phyloP scores from a whole-genome alignment of 2,113 vertebrate species.

The Pithys albifrons region DNA sequence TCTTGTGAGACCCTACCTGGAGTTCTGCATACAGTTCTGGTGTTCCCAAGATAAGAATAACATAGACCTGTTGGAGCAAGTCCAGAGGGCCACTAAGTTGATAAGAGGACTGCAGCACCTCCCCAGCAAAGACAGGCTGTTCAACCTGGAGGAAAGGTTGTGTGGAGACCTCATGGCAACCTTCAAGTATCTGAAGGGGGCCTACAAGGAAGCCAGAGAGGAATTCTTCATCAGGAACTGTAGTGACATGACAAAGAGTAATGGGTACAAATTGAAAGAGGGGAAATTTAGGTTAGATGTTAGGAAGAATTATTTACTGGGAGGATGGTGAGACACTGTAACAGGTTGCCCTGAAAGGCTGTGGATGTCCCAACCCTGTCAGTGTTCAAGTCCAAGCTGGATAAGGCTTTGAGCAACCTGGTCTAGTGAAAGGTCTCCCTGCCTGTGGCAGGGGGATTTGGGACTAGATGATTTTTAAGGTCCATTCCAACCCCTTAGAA shows the following conservation, averaged over 20 bases:
- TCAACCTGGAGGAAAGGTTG: background rate
- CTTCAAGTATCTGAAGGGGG: background rate
- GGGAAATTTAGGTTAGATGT: background rate
- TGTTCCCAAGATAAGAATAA: background rate
- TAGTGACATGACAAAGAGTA: background rate
- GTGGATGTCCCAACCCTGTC: background rate
- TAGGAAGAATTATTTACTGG: background rate
- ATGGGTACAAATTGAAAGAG: background rate
- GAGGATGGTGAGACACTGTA: background rate
- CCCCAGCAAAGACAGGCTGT: background rate
- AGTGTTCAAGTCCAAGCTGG: background rate
- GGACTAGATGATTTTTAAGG: background rate
- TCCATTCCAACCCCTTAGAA: background rate
- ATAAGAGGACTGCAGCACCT: background rate
- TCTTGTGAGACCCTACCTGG: background rate
- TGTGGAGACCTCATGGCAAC: background rate
- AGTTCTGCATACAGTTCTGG: background rate
- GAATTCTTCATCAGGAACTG: background rate
- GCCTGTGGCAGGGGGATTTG: background rate
- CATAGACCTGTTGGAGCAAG: background rate
- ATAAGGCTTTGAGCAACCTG: background rate
- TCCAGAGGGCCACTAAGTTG: background rate
- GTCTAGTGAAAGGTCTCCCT: background rate
- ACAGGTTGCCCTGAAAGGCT: background rate
- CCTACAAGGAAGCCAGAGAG: background rate